These are phyloP conservation scores for Peromyscus leucopus DNA, from an alignment of 2,113 vertebrate species.

Conservation along the genomic window DNA sequence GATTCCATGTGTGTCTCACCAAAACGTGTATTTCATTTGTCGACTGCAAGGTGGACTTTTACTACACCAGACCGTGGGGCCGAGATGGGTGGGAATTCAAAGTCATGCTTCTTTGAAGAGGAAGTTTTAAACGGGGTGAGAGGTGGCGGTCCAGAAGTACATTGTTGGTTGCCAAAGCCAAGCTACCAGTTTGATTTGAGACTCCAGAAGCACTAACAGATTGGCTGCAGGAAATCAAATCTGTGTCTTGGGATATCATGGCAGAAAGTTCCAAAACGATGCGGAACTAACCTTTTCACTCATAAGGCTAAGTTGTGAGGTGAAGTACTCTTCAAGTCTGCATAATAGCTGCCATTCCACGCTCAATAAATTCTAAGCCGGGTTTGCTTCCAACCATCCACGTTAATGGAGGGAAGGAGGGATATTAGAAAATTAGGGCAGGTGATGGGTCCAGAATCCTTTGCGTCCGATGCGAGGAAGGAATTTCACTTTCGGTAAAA, in stretches of 20 bases:
- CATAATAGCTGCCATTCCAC: background rate
- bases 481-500: background rate
- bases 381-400: constrained; percentile 25
- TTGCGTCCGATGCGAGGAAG: background rate
- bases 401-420: background rate
- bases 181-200: constrained; percentile 39
- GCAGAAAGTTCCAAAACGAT: background rate
- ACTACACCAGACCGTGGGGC: background rate
- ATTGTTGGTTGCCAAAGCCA: background rate
- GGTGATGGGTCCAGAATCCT: background rate
- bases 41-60: constrained; percentile 66
- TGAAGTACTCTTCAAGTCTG: constrained; percentile 14
- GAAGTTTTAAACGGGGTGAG: background rate
- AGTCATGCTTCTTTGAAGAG: constrained; percentile 29
- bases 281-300: background rate
- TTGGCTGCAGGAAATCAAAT: constrained; percentile 23
- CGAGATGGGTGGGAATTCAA: constrained; percentile 31
- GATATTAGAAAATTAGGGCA: background rate
- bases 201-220: constrained; percentile 44
- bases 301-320: background rate
- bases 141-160: background rate
- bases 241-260: background rate
- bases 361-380: constrained; percentile 61
- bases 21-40: constrained; percentile 69
- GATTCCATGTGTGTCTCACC: constrained; percentile 78